Conservation (phyloP, 2,113 vertebrate species). For the Anser cygnoides region DNA sequence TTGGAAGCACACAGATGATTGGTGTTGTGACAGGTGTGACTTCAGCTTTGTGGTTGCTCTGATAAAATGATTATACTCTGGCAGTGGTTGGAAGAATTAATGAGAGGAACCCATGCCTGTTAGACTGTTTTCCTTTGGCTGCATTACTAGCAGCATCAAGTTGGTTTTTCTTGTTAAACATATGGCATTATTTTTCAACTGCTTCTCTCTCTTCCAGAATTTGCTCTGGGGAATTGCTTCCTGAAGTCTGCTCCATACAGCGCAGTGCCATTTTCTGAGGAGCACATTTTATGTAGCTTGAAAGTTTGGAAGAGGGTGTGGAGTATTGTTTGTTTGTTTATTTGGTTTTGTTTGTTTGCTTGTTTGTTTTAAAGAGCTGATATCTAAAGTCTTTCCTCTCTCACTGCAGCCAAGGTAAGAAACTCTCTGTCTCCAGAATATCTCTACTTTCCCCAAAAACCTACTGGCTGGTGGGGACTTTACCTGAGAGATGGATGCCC, state of each 20-base stretch:
- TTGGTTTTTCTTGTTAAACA: background rate
- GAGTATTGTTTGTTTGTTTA: background rate
- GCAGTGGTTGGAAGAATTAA: background rate
- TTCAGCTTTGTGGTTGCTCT: background rate
- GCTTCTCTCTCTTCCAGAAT: background rate
- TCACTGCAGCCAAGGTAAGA: background rate
- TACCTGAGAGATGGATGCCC: background rate
- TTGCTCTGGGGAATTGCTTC: background rate
- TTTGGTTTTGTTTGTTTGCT: background rate
- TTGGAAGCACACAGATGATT: background rate
- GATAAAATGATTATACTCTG: slow-evolving; percentile 52
- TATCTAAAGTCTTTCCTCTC: background rate
- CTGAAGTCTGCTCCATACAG: background rate
- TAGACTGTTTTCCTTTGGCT: background rate
- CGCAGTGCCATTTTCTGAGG: background rate
- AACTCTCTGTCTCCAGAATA: background rate
- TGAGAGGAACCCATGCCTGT: background rate
- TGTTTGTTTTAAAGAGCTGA: background rate
- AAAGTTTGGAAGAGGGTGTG: background rate
- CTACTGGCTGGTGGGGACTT: background rate
- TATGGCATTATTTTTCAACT: background rate
- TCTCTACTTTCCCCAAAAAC: background rate
- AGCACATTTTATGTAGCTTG: background rate
- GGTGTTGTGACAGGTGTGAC: slow-evolving; percentile 71
- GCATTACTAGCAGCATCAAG: background rate